A percentile compares a stretch with the other conserved stretches of the same genome.
These are phyloP conservation scores for Cuculus canorus DNA, from an alignment of 2,797 vertebrate genomes.

Conservation along the genomic window DNA sequence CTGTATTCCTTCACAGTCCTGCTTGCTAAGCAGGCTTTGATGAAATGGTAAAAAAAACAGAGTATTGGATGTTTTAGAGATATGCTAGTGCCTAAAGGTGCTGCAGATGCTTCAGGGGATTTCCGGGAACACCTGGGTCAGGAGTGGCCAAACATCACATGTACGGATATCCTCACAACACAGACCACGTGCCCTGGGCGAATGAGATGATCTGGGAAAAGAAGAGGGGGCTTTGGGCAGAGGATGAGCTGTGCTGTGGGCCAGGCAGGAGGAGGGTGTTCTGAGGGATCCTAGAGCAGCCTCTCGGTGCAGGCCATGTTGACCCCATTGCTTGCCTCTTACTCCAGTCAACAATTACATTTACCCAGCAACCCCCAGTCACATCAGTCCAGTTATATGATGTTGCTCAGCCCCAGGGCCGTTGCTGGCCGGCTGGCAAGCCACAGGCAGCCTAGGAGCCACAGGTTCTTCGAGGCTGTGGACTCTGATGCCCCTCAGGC, in stretches of 20 bases:
- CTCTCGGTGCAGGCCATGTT: background rate
- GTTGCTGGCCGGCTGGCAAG: background rate
- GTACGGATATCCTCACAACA: background rate
- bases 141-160: background rate
- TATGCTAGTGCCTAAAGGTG: background rate
- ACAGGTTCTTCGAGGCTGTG: background rate
- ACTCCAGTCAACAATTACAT: accelerated
- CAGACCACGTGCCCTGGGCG: background rate
- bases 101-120: background rate
- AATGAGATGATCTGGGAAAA: background rate
- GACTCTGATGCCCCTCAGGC: background rate
- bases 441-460: background rate
- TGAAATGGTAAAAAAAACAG: background rate
- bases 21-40: background rate
- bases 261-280: background rate
- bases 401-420: background rate
- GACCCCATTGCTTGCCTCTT: background rate
- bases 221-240: background rate
- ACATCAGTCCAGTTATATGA: background rate
- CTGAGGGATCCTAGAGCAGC: background rate
- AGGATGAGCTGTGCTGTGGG: background rate
- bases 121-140: background rate
- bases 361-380: background rate
- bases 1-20: background rate
- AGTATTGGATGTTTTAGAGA: background rate